Base-by-base conservation (phyloP, 2,888 invertebrate species). In the Trachelus iudaicus region DNA sequence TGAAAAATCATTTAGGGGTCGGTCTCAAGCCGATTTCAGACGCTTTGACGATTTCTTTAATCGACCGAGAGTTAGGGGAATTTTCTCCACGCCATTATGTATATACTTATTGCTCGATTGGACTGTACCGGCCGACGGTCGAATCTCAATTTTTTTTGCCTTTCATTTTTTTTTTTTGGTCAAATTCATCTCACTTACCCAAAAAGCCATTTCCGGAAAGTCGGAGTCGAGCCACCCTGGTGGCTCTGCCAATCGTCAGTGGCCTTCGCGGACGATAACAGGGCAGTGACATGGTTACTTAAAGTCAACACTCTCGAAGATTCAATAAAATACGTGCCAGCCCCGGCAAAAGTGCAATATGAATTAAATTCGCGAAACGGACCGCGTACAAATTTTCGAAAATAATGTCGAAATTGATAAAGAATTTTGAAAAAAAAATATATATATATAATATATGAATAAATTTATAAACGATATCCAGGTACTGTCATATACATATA, bases 211-310 rank as follows among this genome's bases (percentile, higher is more conserved):
- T 88, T 78, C 84, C 86, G 77, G 87, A 85, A 40, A 91, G 89
- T 34, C 91, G 85, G 23, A 89, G 83, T 37, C 89, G 86, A 75
- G 91, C 91, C 76, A 90, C 89, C 83, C 90, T 90, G 75, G 90
- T 90, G 69, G 91, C 91, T 76, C 89, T 86, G 82, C 87, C 82
- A 76, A 91, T 84, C 76, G 91, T 91, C 76, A 91, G 84, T 76
- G 89, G 89, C 80, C 89, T 87, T 80, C 88, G 86, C 40, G 89
- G 89, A 76, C 89, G 87, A 75, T 88, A 88, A 79, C 84, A 85
- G 77, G 88, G 85, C 80, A 89, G 82, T 79, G 87, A 86, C 85
- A 86, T 87, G 33, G 1, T 56, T 15, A 23, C 56, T 56, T 2
- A 56, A 23, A 9, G 23, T 56, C 56, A 4, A 9, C 40, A 40